Percentiles rank a stretch among this genome's conserved stretches.
These are phyloP conservation scores for Pachliopta kotzebuea DNA, from an alignment of 2,888 invertebrate genomes.

Conservation along the genomic window DNA sequence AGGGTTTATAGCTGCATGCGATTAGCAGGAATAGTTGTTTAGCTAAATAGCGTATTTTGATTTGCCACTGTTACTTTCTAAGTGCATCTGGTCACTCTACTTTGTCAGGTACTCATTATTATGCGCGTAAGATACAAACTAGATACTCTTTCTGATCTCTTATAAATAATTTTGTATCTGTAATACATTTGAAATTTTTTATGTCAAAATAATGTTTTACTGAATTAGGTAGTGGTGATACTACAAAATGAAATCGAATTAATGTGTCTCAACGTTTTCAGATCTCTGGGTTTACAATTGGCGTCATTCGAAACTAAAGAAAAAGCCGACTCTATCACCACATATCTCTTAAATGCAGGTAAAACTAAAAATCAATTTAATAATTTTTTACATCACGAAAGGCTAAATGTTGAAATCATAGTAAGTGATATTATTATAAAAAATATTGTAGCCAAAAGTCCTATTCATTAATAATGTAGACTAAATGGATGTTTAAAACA, in stretches of 20 bases:
- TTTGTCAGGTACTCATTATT: background rate
- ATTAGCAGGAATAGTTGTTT: slow-evolving; percentile 59
- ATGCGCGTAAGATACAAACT: background rate
- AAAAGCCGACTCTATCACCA: slow-evolving; percentile 91
- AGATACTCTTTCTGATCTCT: background rate
- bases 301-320: slow-evolving; percentile 93
- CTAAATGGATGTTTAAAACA: too few species aligned
- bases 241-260: too few species aligned
- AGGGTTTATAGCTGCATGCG: slow-evolving; percentile 60
- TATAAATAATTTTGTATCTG: background rate
- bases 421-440: too few species aligned
- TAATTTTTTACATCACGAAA: background rate
- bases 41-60: slow-evolving; percentile 56
- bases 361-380: slow-evolving; percentile 33
- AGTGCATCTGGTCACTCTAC: slow-evolving; percentile 32
- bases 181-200: background rate
- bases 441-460: background rate
- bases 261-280: slow-evolving; percentile 45
- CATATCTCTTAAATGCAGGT: slow-evolving; percentile 91
- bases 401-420: too few species aligned
- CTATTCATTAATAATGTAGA: background rate
- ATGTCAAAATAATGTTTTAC: background rate
- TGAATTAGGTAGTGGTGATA: background rate
- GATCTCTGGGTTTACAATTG: slow-evolving; percentile 90
- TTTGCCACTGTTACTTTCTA: slow-evolving; percentile 45